Base-by-base conservation (phyloP, 2,888 invertebrate species). In the Griposia aprilina region DNA sequence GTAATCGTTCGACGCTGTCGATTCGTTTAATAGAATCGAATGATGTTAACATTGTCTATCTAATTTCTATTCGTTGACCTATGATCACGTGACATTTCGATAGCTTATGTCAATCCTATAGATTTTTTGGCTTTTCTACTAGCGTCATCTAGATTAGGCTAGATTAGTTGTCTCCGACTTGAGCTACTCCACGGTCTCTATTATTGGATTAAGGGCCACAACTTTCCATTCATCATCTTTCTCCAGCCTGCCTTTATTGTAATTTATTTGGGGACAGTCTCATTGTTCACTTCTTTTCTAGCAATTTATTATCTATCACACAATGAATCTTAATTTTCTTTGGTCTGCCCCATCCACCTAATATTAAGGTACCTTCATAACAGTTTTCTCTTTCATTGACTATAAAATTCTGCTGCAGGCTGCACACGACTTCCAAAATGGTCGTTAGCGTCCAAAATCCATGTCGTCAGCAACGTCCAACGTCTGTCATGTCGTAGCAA, bases 381-480 rank as follows among this genome's bases (percentile, higher is more conserved):
- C 6, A 13, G 5, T 65, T 65, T 45, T n/a, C 20, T 65, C 8
- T 23, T 23, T 2, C 11, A 23, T 45, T 20, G 20, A 3, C 17
- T 50, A 20, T 5, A 36, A 8, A 50, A 13, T 48, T 50, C 5
- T 11, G 13, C 6, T 57, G 17, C 30, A 57, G 15, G 30, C 13
- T 72, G 30, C 8, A 36, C 23, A 75, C 30, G n/a, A 76, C 52
- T 76, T 62, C n/a, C 2, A 63, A 55, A 77, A 23, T 23, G 11
- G 17, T 76, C n/a, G n/a, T 77, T 13, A 3, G n/a, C 23, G 36
- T 36, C 30, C 30, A 36, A 36, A 36, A 77, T 36, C 20, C 11
- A 55, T 26, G 36, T 48, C n/a, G 10, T 26, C 41, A 50, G 2
- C 2, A 26, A 50, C 17, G 26, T 77, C 26, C 23, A 17, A 57